Evolutionary conservation across 2,888 invertebrate species (phyloP), one percentile per base, ranked within the genome.

Genomic region (Merodon equestris): DNA sequence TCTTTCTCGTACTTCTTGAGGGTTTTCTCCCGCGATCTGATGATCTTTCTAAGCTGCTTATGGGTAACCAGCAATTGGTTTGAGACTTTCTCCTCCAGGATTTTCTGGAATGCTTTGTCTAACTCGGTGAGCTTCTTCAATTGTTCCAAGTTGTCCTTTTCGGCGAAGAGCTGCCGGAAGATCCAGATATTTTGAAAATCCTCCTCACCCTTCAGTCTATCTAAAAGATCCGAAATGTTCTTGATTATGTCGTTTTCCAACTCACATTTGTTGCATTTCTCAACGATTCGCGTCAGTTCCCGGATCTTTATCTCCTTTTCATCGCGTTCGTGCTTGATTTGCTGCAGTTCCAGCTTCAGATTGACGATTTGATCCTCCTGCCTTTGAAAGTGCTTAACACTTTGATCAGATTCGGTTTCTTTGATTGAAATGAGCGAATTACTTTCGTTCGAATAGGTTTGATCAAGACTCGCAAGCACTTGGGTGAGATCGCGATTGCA

Each of bases 261-360:
- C 50, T 54, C 40, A 4, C 68, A 74, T 27, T 34, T 42, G 9
- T 81, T 75, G 47, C 71, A 83, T 13, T 83, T 83, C 51, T 83
- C 82, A 0, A 81, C 71, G 12, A 84, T 81, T 71, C 66, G 71
- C 12, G 61, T 83, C 0, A 85, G 63, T 36, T 81, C 83, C 3
- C 56, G n/a, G 54, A 83, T 84, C 81, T 84, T 82, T 13, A 79
- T 79, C 61, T 84, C 74, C 53, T 83, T 83, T 47, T 83, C 82
- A 0, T 64, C 72, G n/a, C 84, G 50, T 12, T 84, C 72, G 12
- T 82, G 57, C 15, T 81, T 81, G 17, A 83, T 47, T n/a, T 42
- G 27, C 38, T 82, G 81, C 12, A 85, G 18, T 57, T 84, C 81
- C 14, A 63, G 68, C 9, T 64, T 61, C 10, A 85, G 67, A 9